Evolutionary conservation across 2,888 invertebrate genomes (phyloP).

Genomic region (Lepas anatifera): DNA sequence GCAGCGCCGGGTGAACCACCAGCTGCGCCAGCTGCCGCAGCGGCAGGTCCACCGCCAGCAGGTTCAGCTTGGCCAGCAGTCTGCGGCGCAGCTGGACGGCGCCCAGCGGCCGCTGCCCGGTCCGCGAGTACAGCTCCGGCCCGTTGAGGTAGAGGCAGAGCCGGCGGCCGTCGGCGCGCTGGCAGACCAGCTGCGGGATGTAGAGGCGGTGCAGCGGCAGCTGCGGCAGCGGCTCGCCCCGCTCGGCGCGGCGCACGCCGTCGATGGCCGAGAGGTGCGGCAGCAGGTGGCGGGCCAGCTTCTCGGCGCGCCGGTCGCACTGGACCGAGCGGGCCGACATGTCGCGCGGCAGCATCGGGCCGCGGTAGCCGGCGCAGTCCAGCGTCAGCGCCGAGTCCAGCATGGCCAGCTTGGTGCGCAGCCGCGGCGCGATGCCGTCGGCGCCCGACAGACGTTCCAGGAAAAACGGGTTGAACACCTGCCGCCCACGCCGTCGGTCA

Average conservation of each 20-base stretch:
- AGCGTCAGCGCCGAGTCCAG: constrained; percentile 51
- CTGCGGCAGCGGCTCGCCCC: constrained; percentile 36
- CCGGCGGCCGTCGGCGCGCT: neutral
- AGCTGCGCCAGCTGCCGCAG: constrained; percentile 1
- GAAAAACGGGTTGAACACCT: constrained; percentile 47
- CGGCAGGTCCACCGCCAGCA: neutral
- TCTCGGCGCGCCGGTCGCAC: constrained; percentile 43
- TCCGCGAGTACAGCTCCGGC: neutral
- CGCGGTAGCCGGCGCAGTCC: constrained; percentile 45
- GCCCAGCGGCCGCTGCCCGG: neutral
- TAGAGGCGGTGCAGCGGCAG: constrained; percentile 46
- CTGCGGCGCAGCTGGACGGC: neutral
- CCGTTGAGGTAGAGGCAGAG: neutral
- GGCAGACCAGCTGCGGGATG: constrained; percentile 41
- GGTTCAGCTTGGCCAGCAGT: neutral
- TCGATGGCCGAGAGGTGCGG: constrained; percentile 33
- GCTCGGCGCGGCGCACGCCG: neutral
- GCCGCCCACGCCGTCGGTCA: constrained; percentile 24
- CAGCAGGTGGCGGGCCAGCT: constrained; percentile 40
- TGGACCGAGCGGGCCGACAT: constrained; percentile 40
- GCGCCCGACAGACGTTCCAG: constrained; percentile 40
- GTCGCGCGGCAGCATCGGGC: constrained; percentile 45
- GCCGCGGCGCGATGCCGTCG: constrained; percentile 28
- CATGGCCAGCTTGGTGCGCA: constrained; percentile 43
- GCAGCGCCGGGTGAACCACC: constrained; percentile 4